Conservation (phyloP, 2,888 invertebrate species). For the Hololepta plana region DNA sequence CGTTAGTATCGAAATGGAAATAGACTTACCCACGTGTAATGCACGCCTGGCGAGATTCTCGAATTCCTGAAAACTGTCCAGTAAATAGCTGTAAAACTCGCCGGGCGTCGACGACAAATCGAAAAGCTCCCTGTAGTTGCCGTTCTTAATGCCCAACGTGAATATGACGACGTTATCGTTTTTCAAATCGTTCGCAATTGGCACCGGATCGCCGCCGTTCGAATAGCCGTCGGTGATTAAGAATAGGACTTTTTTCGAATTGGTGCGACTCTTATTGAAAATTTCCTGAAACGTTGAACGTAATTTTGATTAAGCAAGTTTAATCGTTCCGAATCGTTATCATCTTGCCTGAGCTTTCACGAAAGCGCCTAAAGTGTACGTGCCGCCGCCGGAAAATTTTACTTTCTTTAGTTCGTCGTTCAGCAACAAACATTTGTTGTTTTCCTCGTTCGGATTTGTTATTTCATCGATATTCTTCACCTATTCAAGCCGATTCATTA, state of each 20-base stretch:
- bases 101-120: constrained; percentile 45
- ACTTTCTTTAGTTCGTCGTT: constrained; percentile 40
- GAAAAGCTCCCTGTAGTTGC: constrained; percentile 41
- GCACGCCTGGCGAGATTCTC: constrained; percentile 48
- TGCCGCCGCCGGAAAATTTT: constrained; percentile 45
- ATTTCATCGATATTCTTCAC: constrained; percentile 39
- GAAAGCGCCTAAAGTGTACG: constrained; percentile 50
- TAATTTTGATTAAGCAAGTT: background rate
- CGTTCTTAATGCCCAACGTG: constrained; percentile 41
- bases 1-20: too few relatives aligned
- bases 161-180: constrained; percentile 32
- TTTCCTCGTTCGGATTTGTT: constrained; percentile 27
- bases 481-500: constrained; percentile 10
- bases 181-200: constrained; percentile 36
- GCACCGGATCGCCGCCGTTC: constrained; percentile 47
- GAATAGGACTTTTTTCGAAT: constrained; percentile 40
- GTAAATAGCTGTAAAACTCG: constrained; percentile 41
- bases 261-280: constrained; percentile 26
- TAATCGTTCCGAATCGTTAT: background rate
- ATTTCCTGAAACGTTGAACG: constrained; percentile 24
- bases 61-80: constrained; percentile 50
- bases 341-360: constrained; percentile 36
- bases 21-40: constrained; percentile 39
- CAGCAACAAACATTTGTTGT: constrained; percentile 45
- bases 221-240: constrained; percentile 54